Evolutionary conservation across 2,888 invertebrate species (phyloP), one percentile per base, ranked within the genome.

Genomic region (Rhorus exstirpatorius): DNA sequence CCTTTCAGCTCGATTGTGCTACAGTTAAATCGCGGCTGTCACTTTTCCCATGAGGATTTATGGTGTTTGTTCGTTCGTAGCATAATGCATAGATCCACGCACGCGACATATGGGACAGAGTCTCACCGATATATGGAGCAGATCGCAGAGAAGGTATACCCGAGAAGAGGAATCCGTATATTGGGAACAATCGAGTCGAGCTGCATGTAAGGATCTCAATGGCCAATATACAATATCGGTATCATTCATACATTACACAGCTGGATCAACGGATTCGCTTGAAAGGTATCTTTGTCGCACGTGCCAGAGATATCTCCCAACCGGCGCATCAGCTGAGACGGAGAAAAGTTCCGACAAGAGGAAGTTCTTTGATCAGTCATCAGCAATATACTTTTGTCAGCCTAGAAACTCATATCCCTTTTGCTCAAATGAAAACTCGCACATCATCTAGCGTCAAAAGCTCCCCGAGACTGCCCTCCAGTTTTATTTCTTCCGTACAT

Each of bases 11-110:
- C 58, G 74, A 81, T 81, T 81, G 79, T 78, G 78, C 65, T 82
- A 81, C 79, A 84, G 76, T 76, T 81, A 67, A 83, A 83, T 83
- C 71, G 81, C 61, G 60, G 63, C 78, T 84, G 81, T 79, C 63
- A 63, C 58, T 68, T 68, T 72, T 80, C 83, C 71, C 79, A 84
- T 84, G 68, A 61, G 72, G 76, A 81, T 81, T 77, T 79, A 76
- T 72, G 68, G 63, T 51, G 55, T 79, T 70, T 72, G 68, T 63
- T 68, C 72, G 68, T 63, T 68, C 72, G 44, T 21, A 31, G 26
- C 14, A 76, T 65, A 76, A 76, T 81, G 31, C 61, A 38, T 7
- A 46, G 58, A 74, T 31, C 17, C 65, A 63, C 53, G 46, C n/a
- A 38, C 24, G 38, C 67, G 65, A 55, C 75, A 75, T 58, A 82